phyloP scores from a whole-genome alignment of 2,888 invertebrate species.

The Lasioglossum villosulum region DNA sequence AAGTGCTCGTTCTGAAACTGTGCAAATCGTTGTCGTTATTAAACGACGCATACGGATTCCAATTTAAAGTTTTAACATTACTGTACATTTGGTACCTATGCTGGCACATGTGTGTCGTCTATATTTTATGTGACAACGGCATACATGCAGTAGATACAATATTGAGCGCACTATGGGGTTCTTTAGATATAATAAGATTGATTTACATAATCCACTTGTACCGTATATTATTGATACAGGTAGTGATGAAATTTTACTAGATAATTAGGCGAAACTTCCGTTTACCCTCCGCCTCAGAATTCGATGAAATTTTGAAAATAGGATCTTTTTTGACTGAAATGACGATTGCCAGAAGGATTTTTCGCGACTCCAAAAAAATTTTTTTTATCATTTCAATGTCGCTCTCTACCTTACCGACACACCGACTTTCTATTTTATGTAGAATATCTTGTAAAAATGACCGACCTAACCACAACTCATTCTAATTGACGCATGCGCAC shows the following conservation, averaged over 20 bases:
- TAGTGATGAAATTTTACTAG: not conserved
- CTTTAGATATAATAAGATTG: slow-evolving; percentile 38
- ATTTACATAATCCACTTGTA: slow-evolving; percentile 40
- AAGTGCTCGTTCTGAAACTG: slow-evolving; percentile 27
- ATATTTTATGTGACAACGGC: not conserved
- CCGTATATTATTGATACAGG: slow-evolving; percentile 37
- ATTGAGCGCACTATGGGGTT: slow-evolving; percentile 24
- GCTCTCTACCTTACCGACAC: no score
- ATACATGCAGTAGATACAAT: slow-evolving; percentile 19
- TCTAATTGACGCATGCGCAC: no score
- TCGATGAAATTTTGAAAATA: no score
- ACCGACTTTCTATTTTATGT: no score
- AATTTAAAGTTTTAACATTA: slow-evolving; percentile 32
- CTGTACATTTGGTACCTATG: slow-evolving; percentile 40
- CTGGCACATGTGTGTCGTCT: slow-evolving; percentile 38
- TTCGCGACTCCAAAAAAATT: no score
- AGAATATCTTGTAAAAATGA: no score
- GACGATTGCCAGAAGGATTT: no score
- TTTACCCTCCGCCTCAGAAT: no score
- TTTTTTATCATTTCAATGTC: no score
- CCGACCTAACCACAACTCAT: no score
- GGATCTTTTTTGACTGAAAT: no score
- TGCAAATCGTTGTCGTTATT: slow-evolving; percentile 31
- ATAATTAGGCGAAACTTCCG: no score
- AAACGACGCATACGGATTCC: slow-evolving; percentile 39